Evolutionary conservation across 2,888 invertebrate species (phyloP), one percentile per base, ranked within the genome.

Genomic region (Drosophila stalkeri): DNA sequence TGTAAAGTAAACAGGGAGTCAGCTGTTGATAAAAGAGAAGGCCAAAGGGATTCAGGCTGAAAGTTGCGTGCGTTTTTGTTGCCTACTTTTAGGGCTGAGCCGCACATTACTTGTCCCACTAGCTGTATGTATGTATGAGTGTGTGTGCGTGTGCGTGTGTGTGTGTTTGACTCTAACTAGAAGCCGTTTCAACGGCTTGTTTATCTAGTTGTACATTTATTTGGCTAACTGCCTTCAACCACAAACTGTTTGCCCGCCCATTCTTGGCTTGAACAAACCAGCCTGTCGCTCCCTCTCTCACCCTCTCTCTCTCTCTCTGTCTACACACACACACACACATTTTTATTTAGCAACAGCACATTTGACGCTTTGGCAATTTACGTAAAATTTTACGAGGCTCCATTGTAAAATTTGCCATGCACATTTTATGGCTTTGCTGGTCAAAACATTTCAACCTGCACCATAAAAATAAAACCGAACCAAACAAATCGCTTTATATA

Each of bases 151-250:
- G 37, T 27, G 60, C 54, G 61, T 66, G 49, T 67, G 55, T 57
- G 44, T 60, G 47, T 49, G 37, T 57, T 64, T 31, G 14, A 54
- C 74, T 64, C 62, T 64, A 66, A 72, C 77, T 80, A 64, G 67
- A 71, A 71, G 71, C 67, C 76, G 64, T 82, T 86, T 84, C 61
- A 76, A 75, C 89, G 70, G 72, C 74, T 88, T 89, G 84, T 89
- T 89, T 83, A 76, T 89, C 81, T 86, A 71, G 86, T 81, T 86
- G 81, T 83, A 86, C 84, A 85, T 85, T 89, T 86, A 84, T 84
- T 84, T 84, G 81, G 89, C 89, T 81, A 86, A 83, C 89, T 83
- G 87, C 89, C 89, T 86, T 86, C 41, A 81, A 76, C 84, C 84
- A 59, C 89, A 89, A 85, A 80, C 75, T 66, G 75, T 79, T 78